phyloP scores from a whole-genome alignment of 2,797 vertebrate species.

The Oryzias dopingdopingensis region DNA sequence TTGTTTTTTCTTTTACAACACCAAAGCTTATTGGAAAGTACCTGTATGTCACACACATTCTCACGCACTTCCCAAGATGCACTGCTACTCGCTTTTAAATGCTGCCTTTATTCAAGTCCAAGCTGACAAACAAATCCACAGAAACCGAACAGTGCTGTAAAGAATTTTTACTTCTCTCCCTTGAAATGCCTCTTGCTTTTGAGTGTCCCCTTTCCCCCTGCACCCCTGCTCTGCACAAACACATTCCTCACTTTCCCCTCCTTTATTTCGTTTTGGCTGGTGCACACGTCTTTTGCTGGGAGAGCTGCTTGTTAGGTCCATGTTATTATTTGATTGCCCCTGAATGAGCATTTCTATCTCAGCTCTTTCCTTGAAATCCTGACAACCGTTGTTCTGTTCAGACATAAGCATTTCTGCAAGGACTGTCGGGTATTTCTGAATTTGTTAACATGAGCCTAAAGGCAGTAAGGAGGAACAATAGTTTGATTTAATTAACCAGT shows the following conservation, averaged over 20 bases:
- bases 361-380: conserved; percentile 5
- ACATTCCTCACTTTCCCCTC: conserved; percentile 42
- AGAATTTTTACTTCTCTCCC: conserved; percentile 59
- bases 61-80: conserved; percentile 7
- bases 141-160: conserved; percentile 49
- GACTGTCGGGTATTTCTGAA: conserved; percentile 23
- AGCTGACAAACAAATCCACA: conserved; percentile 45
- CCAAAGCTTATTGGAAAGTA: conserved; percentile 15
- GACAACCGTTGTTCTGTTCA: conserved; percentile 19
- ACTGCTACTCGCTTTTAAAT: conserved; percentile 14
- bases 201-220: conserved; percentile 30
- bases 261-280: conserved; percentile 21
- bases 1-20: conserved; percentile 29
- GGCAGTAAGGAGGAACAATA: neutral
- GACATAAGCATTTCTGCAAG: conserved; percentile 22
- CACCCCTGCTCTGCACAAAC: conserved; percentile 32
- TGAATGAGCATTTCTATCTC: conserved; percentile 4
- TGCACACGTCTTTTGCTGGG: conserved; percentile 20
- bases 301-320: conserved; percentile 40
- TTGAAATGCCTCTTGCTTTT: conserved; percentile 23
- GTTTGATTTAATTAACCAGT: conserved; percentile 20
- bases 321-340: conserved; percentile 32
- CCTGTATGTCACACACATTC: conserved; percentile 8
- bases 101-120: conserved; percentile 8
- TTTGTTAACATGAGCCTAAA: conserved; percentile 10